Evolutionary conservation across 2,797 vertebrate species (phyloP), one percentile per base, ranked within the genome.

Genomic region (Echeneis naucrates): DNA sequence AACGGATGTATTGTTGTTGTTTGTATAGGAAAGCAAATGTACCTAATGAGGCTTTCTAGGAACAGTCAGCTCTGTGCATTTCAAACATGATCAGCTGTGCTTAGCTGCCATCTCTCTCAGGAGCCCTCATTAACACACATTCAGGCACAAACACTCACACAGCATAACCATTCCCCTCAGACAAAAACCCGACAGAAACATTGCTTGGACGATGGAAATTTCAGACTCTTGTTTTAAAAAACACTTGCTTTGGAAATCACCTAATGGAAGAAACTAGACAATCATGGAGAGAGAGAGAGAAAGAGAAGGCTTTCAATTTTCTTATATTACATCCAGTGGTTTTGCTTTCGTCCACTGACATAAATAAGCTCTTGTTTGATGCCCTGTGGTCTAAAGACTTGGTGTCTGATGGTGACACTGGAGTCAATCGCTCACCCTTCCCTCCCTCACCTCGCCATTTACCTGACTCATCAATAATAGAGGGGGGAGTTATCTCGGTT

Each of bases 61-160:
- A 92, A 84, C 80, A 90, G 89, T 88, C 91, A 89, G 91, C 90
- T 90, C 86, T 82, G 88, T 76, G 85, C 83, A 83, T 92, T 92
- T 93, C 89, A 94, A 90, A 92, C 92, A 92, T 91, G 89, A 93
- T 94, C 93, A 92, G 90, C 86, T 92, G 90, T 89, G 91, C 91
- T 92, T 88, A 84, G 89, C 91, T 92, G 89, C 88, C 86, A 88
- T 83, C 84, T 92, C 93, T 93, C 93, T 91, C 85, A 94, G 92
- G 93, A 92, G 87, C 88, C 84, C 90, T 93, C 93, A 94, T 94
- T 95, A 94, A 88, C 82, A 87, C 82, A 82, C 78, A 23, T 42
- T 42, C 24, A 52, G 69, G 54, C 70, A 47, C 68, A 40, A 45
- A 72, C 74, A 60, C 65, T 42, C 79, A 72, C 68, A 59, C 55